These are phyloP conservation scores for Lycopodina hypogea DNA, from an alignment of 37 sponge, comb jelly and placozoan species.

Conservation along the genomic window DNA sequence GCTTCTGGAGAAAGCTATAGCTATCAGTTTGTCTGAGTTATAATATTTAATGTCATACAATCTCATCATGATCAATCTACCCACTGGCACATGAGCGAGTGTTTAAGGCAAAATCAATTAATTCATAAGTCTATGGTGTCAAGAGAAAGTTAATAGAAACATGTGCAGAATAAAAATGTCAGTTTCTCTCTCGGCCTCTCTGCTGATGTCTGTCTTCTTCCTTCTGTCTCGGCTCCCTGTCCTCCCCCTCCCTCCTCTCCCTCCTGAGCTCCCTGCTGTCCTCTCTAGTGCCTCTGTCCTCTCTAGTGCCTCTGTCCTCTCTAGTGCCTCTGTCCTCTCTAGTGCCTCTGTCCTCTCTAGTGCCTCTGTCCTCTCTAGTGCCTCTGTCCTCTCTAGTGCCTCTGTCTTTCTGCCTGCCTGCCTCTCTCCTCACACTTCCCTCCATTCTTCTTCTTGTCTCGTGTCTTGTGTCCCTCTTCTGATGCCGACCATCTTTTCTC, in stretches of 20 bases:
- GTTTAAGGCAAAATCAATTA: too few species aligned
- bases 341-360: not conserved
- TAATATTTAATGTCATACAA: too few species aligned
- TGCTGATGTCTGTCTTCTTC: not conserved
- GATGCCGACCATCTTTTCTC: not conserved
- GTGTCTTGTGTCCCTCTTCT: not conserved
- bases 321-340: too few species aligned
- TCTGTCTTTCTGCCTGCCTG: not conserved
- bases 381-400: not conserved
- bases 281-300: not conserved
- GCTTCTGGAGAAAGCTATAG: too few species aligned
- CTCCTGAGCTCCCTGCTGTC: too few species aligned
- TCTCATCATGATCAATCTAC: too few species aligned
- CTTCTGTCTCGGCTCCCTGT: not conserved
- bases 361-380: too few species aligned
- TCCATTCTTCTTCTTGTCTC: not conserved
- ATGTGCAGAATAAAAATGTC: not conserved
- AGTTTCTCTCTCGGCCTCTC: not conserved
- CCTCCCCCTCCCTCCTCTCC: not conserved
- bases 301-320: not conserved
- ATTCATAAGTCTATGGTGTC: too few species aligned
- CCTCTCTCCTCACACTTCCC: conserved; percentile 1
- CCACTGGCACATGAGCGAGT: too few species aligned
- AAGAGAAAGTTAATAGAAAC: too few species aligned
- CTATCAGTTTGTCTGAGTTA: too few species aligned